Percentiles rank a stretch among this genome's conserved stretches.
Evolutionary conservation across 2,797 vertebrate genomes (phyloP).

Genomic region (Catostomus latipinnis): DNA sequence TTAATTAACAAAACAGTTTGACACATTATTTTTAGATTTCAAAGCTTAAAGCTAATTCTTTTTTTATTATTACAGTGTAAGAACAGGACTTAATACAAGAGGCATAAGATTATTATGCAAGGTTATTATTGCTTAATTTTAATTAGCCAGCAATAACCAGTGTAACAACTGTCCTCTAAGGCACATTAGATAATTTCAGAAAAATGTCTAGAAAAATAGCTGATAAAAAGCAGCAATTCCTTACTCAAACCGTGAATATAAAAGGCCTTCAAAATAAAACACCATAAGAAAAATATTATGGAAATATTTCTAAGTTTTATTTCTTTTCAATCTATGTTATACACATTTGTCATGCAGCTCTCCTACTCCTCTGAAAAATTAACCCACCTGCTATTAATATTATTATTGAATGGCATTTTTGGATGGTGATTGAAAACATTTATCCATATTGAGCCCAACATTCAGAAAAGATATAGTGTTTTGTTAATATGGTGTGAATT

Average conservation of each 20-base stretch:
- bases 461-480: background rate
- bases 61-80: background rate
- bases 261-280: background rate
- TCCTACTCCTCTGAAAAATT: background rate
- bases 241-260: conserved; percentile 1
- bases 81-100: background rate
- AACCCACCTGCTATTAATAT: background rate
- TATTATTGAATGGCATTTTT: background rate
- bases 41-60: background rate
- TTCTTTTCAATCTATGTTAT: background rate
- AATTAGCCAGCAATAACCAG: background rate
- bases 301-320: background rate
- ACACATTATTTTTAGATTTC: conserved; percentile 8
- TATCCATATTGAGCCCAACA: background rate
- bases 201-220: background rate
- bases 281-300: conserved; percentile 3
- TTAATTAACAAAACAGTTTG: background rate
- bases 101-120: background rate
- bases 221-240: conserved; percentile 9
- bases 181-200: conserved; percentile 5
- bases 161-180: conserved; percentile 18
- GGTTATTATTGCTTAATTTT: background rate
- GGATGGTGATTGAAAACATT: background rate
- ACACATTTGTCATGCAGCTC: conserved; percentile 8
- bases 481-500: background rate